phyloP scores from a whole-genome alignment of 2,888 invertebrate species.

The Agrotis ipsilon region DNA sequence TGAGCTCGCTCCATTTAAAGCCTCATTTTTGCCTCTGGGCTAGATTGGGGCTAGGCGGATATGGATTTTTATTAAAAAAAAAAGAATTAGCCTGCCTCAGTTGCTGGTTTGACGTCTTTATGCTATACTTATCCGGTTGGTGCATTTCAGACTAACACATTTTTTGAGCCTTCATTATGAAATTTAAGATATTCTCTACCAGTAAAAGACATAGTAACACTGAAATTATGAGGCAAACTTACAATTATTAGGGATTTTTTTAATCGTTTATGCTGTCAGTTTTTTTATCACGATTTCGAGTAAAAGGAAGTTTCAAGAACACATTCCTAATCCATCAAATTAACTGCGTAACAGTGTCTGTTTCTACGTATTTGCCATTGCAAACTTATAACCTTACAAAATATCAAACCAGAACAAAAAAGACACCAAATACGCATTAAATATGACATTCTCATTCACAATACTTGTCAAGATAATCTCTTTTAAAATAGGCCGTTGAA shows the following conservation, averaged over 20 bases:
- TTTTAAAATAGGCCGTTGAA: conserved; percentile 50
- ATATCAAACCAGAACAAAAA: conserved; percentile 8
- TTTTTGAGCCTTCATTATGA: not conserved
- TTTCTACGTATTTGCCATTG: conserved; percentile 2
- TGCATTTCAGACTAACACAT: too few species aligned
- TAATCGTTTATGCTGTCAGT: too few species aligned
- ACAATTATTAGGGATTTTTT: too few species aligned
- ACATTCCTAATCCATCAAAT: conserved; percentile 35
- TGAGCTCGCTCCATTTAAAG: too few species aligned
- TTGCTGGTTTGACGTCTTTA: too few species aligned
- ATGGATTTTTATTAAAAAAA: too few species aligned
- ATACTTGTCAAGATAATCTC: conserved; percentile 60
- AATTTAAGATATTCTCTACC: not conserved
- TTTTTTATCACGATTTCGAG: not conserved
- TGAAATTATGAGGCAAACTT: too few species aligned
- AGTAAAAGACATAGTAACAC: too few species aligned
- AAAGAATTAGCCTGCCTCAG: too few species aligned
- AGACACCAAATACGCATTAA: conserved; percentile 52
- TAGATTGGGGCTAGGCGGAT: too few species aligned
- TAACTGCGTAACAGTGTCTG: conserved; percentile 18
- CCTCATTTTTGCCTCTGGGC: too few species aligned
- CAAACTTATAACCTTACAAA: conserved; percentile 30
- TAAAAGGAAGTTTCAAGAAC: conserved; percentile 23
- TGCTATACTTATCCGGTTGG: too few species aligned
- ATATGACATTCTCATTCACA: conserved; percentile 55